Conservation (phyloP, 2,113 vertebrate genomes). For the Rhynchopsitta pachyrhyncha region DNA sequence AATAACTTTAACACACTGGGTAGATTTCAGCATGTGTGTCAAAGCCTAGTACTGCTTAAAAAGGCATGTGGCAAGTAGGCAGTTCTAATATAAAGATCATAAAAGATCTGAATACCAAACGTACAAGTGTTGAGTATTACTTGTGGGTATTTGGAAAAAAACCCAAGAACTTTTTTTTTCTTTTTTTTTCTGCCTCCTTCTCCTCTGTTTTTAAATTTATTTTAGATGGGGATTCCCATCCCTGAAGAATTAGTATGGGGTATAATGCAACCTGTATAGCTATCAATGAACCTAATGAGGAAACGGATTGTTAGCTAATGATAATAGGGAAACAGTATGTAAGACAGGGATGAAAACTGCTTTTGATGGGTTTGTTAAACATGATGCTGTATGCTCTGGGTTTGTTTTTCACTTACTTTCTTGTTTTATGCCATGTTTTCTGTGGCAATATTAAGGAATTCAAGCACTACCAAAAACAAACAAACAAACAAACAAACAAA, state of each 20-base stretch:
- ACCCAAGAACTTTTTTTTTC: neutral
- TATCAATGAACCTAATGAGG: neutral
- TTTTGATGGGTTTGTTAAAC: neutral
- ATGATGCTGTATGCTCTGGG: neutral
- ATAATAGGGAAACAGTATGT: neutral
- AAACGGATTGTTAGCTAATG: neutral
- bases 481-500: neutral
- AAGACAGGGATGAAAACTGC: neutral
- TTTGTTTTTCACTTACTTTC: neutral
- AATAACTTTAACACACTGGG: conserved; percentile 26
- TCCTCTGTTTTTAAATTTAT: neutral
- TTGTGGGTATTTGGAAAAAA: neutral
- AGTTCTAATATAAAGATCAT: conserved; percentile 32
- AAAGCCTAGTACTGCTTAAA: conserved; percentile 25
- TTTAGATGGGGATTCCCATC: neutral
- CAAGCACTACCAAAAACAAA: neutral
- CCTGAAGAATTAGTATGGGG: neutral
- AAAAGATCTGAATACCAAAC: conserved; percentile 46
- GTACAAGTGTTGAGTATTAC: neutral
- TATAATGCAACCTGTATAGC: neutral
- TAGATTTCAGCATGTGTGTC: conserved; percentile 42
- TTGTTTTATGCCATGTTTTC: neutral
- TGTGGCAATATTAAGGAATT: neutral
- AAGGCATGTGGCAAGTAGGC: conserved; percentile 26
- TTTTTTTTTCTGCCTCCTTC: rapidly evolving